Conservation (phyloP, 92 coral and sea anemone genomes). For the Umimayanthus kanabou region DNA sequence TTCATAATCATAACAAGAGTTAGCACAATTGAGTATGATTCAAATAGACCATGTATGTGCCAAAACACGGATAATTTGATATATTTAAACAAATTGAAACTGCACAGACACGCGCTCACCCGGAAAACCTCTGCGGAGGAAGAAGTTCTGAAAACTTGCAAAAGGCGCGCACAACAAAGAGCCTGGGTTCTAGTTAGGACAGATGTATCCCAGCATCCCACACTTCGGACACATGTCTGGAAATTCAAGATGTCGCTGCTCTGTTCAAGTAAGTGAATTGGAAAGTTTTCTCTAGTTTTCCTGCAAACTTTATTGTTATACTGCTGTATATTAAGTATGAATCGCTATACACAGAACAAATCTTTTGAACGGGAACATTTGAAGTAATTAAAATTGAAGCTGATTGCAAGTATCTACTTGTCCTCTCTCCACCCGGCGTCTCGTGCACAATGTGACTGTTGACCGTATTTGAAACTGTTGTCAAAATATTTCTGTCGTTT, state of each 20-base stretch:
- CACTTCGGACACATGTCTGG: conserved; percentile 66
- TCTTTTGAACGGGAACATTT: not conserved
- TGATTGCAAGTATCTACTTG: not conserved
- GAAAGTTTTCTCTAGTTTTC: conserved; percentile 12
- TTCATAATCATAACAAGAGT: no score
- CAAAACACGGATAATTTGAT: no score
- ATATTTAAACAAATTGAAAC: no score
- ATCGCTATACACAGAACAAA: not conserved
- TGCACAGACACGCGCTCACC: no score
- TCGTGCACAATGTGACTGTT: no score
- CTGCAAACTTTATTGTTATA: conserved; percentile 2
- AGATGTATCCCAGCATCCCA: conserved; percentile 60
- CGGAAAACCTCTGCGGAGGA: no score
- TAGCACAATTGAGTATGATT: no score
- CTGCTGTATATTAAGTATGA: not conserved
- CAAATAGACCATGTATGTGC: no score
- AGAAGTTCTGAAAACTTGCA: no score
- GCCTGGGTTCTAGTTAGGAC: conserved; percentile 1
- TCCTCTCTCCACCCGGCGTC: not conserved
- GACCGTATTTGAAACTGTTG: not conserved
- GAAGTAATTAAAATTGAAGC: not conserved
- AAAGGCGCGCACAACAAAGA: not conserved
- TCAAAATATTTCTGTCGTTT: not conserved
- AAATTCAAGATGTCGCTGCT: conserved; percentile 99
- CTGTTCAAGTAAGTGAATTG: conserved; percentile 93